Percentiles rank a stretch among this genome's conserved stretches.
phyloP scores from a whole-genome alignment of 2,113 vertebrate genomes.

The Nibea albiflora region DNA sequence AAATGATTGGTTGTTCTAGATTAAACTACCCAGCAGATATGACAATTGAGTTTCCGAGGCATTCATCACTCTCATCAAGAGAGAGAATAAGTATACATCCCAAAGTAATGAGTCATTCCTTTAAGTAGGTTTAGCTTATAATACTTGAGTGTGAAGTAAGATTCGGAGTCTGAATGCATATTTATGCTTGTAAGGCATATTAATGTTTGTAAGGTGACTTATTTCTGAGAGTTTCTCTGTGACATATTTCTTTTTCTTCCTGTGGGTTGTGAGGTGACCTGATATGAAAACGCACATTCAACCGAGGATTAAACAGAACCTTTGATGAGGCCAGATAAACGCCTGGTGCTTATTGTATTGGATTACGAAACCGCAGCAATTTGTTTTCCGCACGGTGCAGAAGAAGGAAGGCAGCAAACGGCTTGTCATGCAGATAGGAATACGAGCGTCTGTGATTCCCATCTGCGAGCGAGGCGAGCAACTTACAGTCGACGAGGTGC shows the following conservation, averaged over 20 bases:
- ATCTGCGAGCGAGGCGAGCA: conserved; percentile 17
- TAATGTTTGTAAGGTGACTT: neutral
- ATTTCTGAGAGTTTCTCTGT: conserved; percentile 18
- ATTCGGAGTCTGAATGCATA: neutral
- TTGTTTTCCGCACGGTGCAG: conserved; percentile 37
- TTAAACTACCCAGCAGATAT: neutral
- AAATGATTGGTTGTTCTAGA: neutral
- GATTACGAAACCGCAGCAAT: conserved; percentile 27
- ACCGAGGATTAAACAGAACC: conserved; percentile 38
- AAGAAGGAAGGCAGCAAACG: conserved; percentile 22
- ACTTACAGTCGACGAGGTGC: neutral
- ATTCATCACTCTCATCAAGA: neutral
- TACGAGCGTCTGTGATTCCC: conserved; percentile 34
- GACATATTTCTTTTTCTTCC: conserved; percentile 12
- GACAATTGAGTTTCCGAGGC: neutral
- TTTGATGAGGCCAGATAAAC: conserved; percentile 50
- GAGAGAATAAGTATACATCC: neutral
- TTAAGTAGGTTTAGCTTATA: neutral
- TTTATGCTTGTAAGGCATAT: too few species aligned
- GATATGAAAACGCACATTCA: conserved; percentile 39
- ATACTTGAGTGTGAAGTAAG: neutral
- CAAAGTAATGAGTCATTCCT: neutral
- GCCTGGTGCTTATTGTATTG: conserved; percentile 33
- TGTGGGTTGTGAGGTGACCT: conserved; percentile 22
- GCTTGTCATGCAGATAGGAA: conserved; percentile 36